Evolutionary conservation across 1,140 invertebrate species (phyloP), one percentile per base, ranked within the genome.

Genomic region (Rhyzopertha dominica): DNA sequence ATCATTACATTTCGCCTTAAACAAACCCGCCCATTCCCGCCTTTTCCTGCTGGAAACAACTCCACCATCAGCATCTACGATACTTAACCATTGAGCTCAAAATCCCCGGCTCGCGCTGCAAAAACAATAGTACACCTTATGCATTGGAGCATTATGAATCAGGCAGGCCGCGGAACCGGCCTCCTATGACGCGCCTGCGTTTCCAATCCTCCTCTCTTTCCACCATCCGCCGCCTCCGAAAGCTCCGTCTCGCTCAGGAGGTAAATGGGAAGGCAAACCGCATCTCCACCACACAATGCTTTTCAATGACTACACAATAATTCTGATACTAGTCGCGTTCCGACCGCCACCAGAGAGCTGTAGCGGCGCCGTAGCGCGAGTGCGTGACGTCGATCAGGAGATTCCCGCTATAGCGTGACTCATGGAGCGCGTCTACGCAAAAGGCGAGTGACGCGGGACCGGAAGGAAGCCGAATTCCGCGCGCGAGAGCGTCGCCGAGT

Each of bases 41-140:
- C n/a, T n/a, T n/a, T n/a, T n/a, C n/a, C n/a, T n/a, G n/a, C n/a
- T n/a, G n/a, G n/a, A n/a, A n/a, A n/a, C n/a, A n/a, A n/a, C n/a
- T n/a, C n/a, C n/a, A n/a, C n/a, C n/a, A n/a, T n/a, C n/a, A n/a
- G n/a, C n/a, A n/a, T n/a, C n/a, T n/a, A n/a, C n/a, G n/a, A n/a
- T n/a, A n/a, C n/a, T n/a, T n/a, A n/a, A n/a, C n/a, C 20, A 30
- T 37, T 43, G 47, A 48, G 46, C 48, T 38, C 37, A 24, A 56
- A 45, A 56, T 48, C 51, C 51, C 46, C 24, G 47, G 34, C 45
- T 48, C 52, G 46, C 51, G 29, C 12, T 14, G 14, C 39, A 50
- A 56, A 56, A 56, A 53, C 47, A 53, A 53, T 49, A 42, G 39
- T 50, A 39, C 34, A 53, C 54, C 54, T 56, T 54, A 51, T 51